Conservation (phyloP, 2,888 invertebrate species). For the Caenorhabditis plicata region DNA sequence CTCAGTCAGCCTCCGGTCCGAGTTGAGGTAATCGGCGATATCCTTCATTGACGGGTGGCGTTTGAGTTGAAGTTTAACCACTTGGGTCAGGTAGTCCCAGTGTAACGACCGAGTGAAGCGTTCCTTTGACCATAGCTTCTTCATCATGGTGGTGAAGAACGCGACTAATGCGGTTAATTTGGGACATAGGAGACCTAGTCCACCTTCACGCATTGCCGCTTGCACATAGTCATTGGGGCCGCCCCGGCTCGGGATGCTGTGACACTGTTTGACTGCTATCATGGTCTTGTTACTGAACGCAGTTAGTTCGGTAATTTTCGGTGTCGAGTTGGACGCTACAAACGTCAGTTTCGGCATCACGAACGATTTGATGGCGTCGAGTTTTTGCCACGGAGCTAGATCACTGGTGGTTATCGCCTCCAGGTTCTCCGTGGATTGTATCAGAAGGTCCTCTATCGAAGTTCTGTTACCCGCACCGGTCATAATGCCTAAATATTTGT, state of each 20-base stretch:
- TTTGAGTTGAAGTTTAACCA: neutral
- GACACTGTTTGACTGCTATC: neutral
- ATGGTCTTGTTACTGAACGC: slow-evolving; percentile 1
- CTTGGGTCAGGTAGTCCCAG: neutral
- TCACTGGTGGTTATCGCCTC: neutral
- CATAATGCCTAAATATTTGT: slow-evolving; percentile 13
- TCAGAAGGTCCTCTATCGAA: neutral
- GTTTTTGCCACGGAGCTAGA: slow-evolving; percentile 6
- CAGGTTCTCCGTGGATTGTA: neutral
- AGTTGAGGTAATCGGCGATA: slow-evolving; percentile 5
- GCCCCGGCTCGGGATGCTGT: slow-evolving; percentile 1
- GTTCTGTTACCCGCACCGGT: slow-evolving; percentile 1
- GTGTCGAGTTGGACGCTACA: neutral
- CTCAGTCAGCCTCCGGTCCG: neutral
- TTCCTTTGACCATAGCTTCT: slow-evolving; percentile 11
- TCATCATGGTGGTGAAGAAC: slow-evolving; percentile 2
- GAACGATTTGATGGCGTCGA: slow-evolving; percentile 8
- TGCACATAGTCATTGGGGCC: slow-evolving; percentile 5
- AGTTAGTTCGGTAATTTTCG: neutral
- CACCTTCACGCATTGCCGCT: slow-evolving; percentile 3
- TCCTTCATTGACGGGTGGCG: neutral
- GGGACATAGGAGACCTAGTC: slow-evolving; percentile 5
- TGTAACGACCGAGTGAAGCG: slow-evolving; percentile 1
- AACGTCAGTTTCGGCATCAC: slow-evolving; percentile 7
- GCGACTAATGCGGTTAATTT: neutral